These are phyloP conservation scores for Eulemur albifrons DNA, from an alignment of 2,797 vertebrate genomes.

Conservation along the genomic window DNA sequence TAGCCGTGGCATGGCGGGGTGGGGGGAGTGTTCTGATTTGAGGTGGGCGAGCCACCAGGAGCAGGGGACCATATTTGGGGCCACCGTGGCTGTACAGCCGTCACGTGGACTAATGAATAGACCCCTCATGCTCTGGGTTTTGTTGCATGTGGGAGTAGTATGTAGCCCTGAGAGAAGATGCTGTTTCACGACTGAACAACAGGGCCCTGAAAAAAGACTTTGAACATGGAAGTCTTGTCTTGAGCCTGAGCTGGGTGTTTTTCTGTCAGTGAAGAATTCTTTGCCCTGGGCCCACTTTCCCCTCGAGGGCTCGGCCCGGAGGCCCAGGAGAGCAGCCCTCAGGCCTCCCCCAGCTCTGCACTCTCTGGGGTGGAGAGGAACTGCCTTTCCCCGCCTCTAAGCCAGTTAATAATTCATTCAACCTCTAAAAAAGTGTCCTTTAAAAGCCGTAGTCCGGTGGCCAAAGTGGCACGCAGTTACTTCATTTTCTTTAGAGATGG, in stretches of 20 bases:
- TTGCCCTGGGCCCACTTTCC: fast-evolving
- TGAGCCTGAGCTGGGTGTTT: fast-evolving
- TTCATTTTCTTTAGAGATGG: background rate
- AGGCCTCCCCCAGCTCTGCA: background rate
- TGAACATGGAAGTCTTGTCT: background rate
- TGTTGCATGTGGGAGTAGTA: background rate
- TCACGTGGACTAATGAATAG: fast-evolving
- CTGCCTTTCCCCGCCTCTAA: background rate
- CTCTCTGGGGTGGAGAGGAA: background rate
- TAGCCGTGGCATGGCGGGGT: fast-evolving
- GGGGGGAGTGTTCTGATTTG: background rate
- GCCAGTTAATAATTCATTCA: background rate
- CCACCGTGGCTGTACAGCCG: fast-evolving
- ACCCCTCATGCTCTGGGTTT: fast-evolving
- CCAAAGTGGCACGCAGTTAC: too few relatives aligned
- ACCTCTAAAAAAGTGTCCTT: background rate
- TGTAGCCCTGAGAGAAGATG: background rate
- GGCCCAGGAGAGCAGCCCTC: background rate
- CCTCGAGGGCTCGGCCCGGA: fast-evolving
- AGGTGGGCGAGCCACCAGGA: fast-evolving
- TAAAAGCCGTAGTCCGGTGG: background rate
- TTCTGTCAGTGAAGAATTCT: background rate
- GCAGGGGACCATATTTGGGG: fast-evolving
- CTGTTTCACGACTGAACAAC: background rate
- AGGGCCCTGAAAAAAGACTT: background rate